Base-by-base conservation (phyloP, 2,888 invertebrate genomes). In the Caenorhabditis sp. region DNA sequence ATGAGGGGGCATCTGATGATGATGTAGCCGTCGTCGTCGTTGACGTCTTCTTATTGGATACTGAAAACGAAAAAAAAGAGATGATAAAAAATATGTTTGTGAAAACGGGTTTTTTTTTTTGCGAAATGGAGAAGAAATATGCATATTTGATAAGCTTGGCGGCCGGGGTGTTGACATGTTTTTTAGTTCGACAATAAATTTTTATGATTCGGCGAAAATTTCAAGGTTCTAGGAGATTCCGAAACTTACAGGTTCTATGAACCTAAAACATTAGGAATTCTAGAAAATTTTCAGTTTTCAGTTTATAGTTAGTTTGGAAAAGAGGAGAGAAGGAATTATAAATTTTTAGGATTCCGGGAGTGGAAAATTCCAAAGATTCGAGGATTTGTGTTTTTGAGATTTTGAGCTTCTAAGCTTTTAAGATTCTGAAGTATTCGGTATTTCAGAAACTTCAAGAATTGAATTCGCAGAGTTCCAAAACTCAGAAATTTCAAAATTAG, bases 71-170 rank as follows among this genome's bases (percentile, higher is more conserved):
- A 47, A 0, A 19, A 31, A 49, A 8, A 49, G 49, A 49, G 19
- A 49, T 49, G 49, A 49, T 26, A 56, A 7, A 56, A 22, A 19
- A 47, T 47, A n/a, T 47, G 5, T 47, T n/a, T n/a, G n/a, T 1
- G 47, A 41, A 72, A 79, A 72, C 63, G 38, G 56, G 70, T 70
- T 70, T 58, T 70, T 26, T 47, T n/a, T n/a, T n/a, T n/a, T n/a
- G n/a, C n/a, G n/a, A n/a, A 64, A 44, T 6, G 14, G n/a, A 59
- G 7, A 31, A 73, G 47, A 73, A 64, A 47, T 69, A 74, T 69
- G 73, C 68, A 80, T 74, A 82, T 66, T 76, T 69, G 70, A 82
- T 82, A 72, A 79, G 66, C 41, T 73, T 54, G 72, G 24, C 61
- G 24, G 19, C 16, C 19, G 7, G 7, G 4, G 38, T 19, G 54